These are phyloP conservation scores for Xestia sexstrigata DNA, from an alignment of 2,888 invertebrate species.

Conservation along the genomic window DNA sequence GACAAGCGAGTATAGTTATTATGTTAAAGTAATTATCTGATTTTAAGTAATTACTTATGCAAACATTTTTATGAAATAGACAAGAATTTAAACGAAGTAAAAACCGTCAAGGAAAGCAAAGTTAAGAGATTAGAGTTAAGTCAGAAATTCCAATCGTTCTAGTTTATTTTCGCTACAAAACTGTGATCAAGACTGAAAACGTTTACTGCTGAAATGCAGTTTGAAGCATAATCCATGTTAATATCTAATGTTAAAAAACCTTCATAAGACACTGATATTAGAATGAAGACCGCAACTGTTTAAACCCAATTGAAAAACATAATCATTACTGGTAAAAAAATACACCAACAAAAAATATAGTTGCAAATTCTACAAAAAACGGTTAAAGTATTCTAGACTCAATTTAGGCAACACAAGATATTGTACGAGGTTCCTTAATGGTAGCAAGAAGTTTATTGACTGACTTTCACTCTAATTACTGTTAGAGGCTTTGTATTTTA, in stretches of 20 bases:
- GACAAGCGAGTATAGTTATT: too few relatives aligned
- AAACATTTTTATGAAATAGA: too few relatives aligned
- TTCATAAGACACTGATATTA: background rate
- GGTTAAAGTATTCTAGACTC: constrained; percentile 13
- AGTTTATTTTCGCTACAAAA: background rate
- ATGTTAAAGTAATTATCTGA: too few relatives aligned
- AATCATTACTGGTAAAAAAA: too few relatives aligned
- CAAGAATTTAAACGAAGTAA: too few relatives aligned
- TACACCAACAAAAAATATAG: background rate
- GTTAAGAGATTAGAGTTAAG: background rate
- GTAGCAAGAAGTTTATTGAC: constrained; percentile 54
- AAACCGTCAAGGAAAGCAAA: too few relatives aligned
- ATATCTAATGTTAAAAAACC: background rate
- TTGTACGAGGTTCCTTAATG: constrained; percentile 42
- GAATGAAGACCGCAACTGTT: background rate
- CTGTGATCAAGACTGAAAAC: background rate
- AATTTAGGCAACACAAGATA: constrained; percentile 10
- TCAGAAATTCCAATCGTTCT: background rate
- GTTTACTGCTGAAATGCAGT: background rate
- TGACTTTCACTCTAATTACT: constrained; percentile 41
- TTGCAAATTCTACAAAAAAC: background rate
- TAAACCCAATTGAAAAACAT: background rate
- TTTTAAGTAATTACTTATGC: too few relatives aligned
- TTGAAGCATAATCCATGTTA: background rate
- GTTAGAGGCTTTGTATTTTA: constrained; percentile 17